Percentiles rank a stretch among this genome's conserved stretches.
These are phyloP conservation scores for Aphidoletes aphidimyza DNA, from an alignment of 2,888 invertebrate genomes.

Conservation along the genomic window DNA sequence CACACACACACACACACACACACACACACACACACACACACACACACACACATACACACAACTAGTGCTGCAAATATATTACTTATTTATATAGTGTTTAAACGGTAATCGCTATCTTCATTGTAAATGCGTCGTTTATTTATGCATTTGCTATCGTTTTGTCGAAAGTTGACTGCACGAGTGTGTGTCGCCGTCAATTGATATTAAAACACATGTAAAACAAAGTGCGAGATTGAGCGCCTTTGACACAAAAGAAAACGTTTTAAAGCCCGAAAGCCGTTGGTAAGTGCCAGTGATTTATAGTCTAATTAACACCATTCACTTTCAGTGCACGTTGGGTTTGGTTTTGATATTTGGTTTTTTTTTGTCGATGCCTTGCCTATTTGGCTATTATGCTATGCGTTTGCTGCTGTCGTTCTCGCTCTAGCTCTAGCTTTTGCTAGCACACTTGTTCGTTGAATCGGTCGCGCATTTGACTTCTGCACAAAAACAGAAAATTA, in stretches of 20 bases:
- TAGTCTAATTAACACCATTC: slow-evolving; percentile 51
- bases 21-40: no score
- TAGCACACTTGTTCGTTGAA: no score
- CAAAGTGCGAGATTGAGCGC: background rate
- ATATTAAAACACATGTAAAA: slow-evolving; percentile 41
- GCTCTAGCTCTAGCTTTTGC: no score
- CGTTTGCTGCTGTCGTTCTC: no score
- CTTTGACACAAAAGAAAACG: slow-evolving; percentile 45
- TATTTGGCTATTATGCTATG: no score
- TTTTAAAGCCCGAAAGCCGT: slow-evolving; percentile 23
- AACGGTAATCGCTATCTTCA: slow-evolving; percentile 4
- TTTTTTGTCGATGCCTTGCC: no score
- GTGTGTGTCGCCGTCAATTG: slow-evolving; percentile 8
- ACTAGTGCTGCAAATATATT: no score
- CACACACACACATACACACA: no score
- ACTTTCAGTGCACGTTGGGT: slow-evolving; percentile 33
- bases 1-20: no score
- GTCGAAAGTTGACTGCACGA: background rate
- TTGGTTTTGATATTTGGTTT: background rate
- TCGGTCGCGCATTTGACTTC: background rate
- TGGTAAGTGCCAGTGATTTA: slow-evolving; percentile 41
- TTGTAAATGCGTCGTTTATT: background rate
- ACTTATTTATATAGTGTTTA: slow-evolving; percentile 9
- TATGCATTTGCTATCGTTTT: background rate
- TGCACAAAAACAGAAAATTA: background rate